phyloP scores from a whole-genome alignment of 2,113 vertebrate species.

The Cynopterus brachyotis region DNA sequence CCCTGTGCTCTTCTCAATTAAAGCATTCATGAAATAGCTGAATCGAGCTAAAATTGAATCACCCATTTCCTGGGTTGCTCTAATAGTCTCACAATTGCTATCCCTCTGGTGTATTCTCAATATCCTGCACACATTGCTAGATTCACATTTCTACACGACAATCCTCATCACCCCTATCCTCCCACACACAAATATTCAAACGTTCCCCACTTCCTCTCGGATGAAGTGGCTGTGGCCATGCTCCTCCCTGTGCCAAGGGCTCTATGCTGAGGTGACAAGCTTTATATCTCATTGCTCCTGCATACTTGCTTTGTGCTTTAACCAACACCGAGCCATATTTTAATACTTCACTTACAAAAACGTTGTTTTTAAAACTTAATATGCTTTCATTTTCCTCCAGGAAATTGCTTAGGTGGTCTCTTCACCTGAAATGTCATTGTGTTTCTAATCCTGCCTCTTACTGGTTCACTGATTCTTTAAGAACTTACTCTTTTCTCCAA shows the following conservation, averaged over 20 bases:
- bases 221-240: neutral
- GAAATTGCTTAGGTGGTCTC: neutral
- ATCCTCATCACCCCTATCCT: neutral
- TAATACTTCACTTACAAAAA: neutral
- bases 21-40: neutral
- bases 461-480: neutral
- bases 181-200: neutral
- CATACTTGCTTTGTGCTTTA: neutral
- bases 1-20: neutral
- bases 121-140: neutral
- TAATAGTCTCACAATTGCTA: neutral
- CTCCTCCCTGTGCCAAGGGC: neutral
- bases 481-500: neutral
- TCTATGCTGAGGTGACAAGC: neutral
- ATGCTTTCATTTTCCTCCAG: neutral
- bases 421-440: neutral
- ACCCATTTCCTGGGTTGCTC: neutral
- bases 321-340: neutral
- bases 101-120: neutral
- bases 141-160: neutral
- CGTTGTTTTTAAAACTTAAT: neutral
- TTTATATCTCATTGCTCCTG: neutral
- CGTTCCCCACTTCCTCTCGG: neutral
- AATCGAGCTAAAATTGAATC: neutral
- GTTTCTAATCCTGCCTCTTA: neutral